phyloP scores from a whole-genome alignment of 2,113 vertebrate species.

The Paracanthobrama guichenoti region DNA sequence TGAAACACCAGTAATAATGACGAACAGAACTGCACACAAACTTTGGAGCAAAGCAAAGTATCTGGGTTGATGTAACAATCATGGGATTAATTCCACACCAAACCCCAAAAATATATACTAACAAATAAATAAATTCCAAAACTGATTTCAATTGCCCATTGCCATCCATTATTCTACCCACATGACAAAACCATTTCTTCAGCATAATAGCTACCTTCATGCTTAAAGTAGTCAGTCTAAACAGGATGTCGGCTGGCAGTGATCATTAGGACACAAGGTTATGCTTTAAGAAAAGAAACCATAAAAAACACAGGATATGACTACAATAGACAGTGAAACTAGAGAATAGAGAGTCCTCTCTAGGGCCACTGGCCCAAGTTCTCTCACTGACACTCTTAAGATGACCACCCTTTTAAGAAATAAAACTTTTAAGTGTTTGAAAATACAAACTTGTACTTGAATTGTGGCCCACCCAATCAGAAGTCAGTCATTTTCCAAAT shows the following conservation, averaged over 20 bases:
- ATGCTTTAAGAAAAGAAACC: constrained; percentile 36
- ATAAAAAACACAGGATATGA: constrained; percentile 53
- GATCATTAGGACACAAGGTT: constrained; percentile 37
- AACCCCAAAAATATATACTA: not conserved
- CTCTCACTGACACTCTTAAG: no score
- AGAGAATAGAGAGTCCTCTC: not conserved
- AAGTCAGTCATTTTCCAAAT: no score
- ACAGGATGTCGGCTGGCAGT: constrained; percentile 59
- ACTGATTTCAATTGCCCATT: not conserved
- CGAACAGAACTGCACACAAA: not conserved
- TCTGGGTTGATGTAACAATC: not conserved
- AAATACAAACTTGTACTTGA: no score
- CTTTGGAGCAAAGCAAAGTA: not conserved
- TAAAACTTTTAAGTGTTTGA: not conserved
- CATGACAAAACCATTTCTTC: not conserved
- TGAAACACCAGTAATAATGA: not conserved
- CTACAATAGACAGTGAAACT: constrained; percentile 47
- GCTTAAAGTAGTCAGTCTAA: constrained; percentile 42
- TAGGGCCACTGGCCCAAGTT: not conserved
- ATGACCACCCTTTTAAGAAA: no score
- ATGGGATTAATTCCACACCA: not conserved
- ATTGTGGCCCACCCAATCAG: no score
- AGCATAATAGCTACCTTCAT: not conserved
- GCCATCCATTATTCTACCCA: not conserved
- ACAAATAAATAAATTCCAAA: not conserved